Evolutionary conservation across 2,797 vertebrate species (phyloP).

Genomic region (Lepus oiostolus): DNA sequence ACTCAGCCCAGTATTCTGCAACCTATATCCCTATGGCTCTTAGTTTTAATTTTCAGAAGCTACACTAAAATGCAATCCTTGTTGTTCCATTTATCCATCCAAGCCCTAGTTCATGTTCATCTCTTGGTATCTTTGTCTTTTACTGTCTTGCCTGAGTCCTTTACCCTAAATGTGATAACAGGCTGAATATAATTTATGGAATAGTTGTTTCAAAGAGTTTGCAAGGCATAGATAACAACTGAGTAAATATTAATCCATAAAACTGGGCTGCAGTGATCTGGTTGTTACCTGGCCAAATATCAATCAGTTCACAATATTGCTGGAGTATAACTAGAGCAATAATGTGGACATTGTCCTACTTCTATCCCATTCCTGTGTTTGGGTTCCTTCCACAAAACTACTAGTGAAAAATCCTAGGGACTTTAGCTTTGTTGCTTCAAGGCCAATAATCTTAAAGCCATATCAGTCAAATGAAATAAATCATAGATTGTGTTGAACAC

Average conservation of each 20-base stretch:
- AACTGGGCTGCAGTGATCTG: not conserved
- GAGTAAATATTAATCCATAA: not conserved
- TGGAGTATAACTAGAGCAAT: not conserved
- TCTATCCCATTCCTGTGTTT: not conserved
- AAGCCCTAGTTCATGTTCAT: not conserved
- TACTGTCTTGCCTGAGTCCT: not conserved
- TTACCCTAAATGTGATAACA: not conserved
- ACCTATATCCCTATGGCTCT: not conserved
- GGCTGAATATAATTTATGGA: not conserved
- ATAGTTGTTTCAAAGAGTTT: not conserved
- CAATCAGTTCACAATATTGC: not conserved
- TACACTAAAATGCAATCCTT: not conserved
- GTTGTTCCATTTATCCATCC: not conserved
- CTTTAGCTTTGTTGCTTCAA: not conserved
- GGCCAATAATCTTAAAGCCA: not conserved
- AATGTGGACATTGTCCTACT: not conserved
- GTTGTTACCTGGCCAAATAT: not conserved
- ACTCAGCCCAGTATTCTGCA: not conserved
- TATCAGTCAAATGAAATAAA: not conserved
- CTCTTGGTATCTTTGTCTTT: not conserved
- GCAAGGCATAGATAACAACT: not conserved
- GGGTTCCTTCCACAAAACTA: not conserved
- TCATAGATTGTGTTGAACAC: not conserved
- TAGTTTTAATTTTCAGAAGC: slow-evolving; percentile 29
- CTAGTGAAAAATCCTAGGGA: not conserved